phyloP scores from a whole-genome alignment of 1,140 invertebrate species.

The Leptinotarsa defecta region DNA sequence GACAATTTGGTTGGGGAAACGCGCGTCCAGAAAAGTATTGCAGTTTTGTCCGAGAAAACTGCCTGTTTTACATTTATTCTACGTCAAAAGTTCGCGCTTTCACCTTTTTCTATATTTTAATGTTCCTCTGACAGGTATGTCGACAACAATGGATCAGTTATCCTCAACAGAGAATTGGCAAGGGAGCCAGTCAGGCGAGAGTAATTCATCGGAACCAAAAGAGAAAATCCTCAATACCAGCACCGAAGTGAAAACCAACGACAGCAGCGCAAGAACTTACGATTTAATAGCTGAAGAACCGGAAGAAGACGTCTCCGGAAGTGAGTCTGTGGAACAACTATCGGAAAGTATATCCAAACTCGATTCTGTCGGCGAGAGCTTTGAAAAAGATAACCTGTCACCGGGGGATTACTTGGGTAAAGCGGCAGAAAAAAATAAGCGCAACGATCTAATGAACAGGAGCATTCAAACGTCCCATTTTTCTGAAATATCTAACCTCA shows the following conservation, averaged over 20 bases:
- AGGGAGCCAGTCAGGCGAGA: constrained; percentile 56
- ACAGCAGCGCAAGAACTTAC: constrained; percentile 48
- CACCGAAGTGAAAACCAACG: constrained; percentile 39
- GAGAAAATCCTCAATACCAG: constrained; percentile 37
- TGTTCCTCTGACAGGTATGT: constrained; percentile 50
- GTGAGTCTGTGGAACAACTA: constrained; percentile 59
- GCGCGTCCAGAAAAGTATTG: too few relatives aligned
- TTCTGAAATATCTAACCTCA: constrained; percentile 54
- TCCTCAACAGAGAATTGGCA: constrained; percentile 63
- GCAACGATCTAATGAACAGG: constrained; percentile 65
- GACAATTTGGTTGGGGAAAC: too few relatives aligned
- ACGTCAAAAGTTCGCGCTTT: too few relatives aligned
- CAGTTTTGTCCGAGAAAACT: too few relatives aligned
- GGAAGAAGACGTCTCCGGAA: constrained; percentile 54
- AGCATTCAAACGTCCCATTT: constrained; percentile 72
- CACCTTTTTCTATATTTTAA: neutral
- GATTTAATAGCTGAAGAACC: constrained; percentile 58
- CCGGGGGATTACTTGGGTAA: constrained; percentile 39
- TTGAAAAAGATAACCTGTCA: constrained; percentile 41
- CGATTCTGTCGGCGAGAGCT: constrained; percentile 44
- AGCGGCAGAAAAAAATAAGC: constrained; percentile 52
- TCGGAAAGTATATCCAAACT: constrained; percentile 58
- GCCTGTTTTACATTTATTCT: too few relatives aligned
- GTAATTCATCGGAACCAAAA: constrained; percentile 50
- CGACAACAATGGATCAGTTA: constrained; percentile 66